Evolutionary conservation across 2,797 vertebrate species (phyloP).

Genomic region (Phrynocephalus forsythii): DNA sequence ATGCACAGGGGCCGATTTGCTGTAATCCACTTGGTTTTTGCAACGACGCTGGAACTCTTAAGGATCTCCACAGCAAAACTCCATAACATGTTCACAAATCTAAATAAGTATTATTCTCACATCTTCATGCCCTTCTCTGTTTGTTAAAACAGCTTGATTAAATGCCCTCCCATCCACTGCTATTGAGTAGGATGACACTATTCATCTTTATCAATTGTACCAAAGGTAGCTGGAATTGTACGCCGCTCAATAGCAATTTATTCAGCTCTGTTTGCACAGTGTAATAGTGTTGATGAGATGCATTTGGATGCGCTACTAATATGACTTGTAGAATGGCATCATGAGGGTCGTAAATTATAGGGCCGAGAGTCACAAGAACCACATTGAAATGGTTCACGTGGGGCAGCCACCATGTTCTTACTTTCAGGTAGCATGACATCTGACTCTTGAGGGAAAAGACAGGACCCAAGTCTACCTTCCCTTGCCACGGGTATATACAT

Average conservation of each 20-base stretch:
- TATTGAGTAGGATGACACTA: constrained; percentile 18
- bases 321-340: constrained; percentile 1
- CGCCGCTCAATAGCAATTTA: constrained; percentile 22
- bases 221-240: constrained; percentile 18
- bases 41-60: background rate
- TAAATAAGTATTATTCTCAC: constrained; percentile 16
- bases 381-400: constrained; percentile 5
- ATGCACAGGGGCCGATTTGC: too few relatives aligned
- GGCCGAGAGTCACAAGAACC: background rate
- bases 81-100: constrained; percentile 19
- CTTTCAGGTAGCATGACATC: background rate
- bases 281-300: constrained; percentile 10
- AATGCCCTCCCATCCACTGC: background rate
- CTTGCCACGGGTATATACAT: background rate
- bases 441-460: background rate
- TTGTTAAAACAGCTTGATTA: constrained; percentile 17
- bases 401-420: background rate
- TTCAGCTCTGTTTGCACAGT: constrained; percentile 35
- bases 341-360: background rate
- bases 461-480: background rate
- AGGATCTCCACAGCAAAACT: constrained; percentile 5
- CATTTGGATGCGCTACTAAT: constrained; percentile 1
- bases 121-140: background rate
- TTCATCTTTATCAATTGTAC: background rate
- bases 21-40: background rate